phyloP scores from a whole-genome alignment of 1,140 invertebrate genomes.

The Drosophila littoralis region DNA sequence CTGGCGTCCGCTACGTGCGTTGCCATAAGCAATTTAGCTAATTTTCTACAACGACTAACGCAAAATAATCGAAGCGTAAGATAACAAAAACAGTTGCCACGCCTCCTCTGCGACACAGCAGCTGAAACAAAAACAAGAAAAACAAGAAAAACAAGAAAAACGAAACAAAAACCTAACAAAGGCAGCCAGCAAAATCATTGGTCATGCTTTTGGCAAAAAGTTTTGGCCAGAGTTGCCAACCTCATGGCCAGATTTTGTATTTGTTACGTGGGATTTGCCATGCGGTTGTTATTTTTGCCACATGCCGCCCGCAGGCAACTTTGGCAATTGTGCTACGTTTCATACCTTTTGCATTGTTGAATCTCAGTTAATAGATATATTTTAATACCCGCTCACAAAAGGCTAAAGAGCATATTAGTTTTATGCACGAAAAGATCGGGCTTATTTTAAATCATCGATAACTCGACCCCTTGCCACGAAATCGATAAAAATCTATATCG shows the following conservation, averaged over 20 bases:
- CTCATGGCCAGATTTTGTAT: constrained; percentile 14
- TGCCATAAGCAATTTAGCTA: constrained; percentile 82
- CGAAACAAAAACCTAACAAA: background rate
- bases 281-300: constrained; percentile 19
- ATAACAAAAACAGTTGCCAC: constrained; percentile 45
- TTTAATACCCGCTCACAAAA: constrained; percentile 1
- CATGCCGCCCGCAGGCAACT: background rate
- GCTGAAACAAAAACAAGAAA: constrained; percentile 8
- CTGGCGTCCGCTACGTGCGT: constrained; percentile 65
- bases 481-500: no score
- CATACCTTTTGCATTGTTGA: constrained; percentile 6
- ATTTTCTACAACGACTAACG: constrained; percentile 68
- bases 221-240: constrained; percentile 9
- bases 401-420: no score
- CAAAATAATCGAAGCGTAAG: constrained; percentile 74
- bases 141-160: constrained; percentile 1
- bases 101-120: background rate
- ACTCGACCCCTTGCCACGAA: no score
- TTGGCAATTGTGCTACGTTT: constrained; percentile 9
- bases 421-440: no score
- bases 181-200: constrained; percentile 19
- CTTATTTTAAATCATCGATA: no score
- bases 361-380: constrained; percentile 4
- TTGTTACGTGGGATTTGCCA: constrained; percentile 26
- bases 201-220: constrained; percentile 3